Base-by-base conservation (phyloP, 2,797 vertebrate genomes). In the Ctenosaura bakeri region DNA sequence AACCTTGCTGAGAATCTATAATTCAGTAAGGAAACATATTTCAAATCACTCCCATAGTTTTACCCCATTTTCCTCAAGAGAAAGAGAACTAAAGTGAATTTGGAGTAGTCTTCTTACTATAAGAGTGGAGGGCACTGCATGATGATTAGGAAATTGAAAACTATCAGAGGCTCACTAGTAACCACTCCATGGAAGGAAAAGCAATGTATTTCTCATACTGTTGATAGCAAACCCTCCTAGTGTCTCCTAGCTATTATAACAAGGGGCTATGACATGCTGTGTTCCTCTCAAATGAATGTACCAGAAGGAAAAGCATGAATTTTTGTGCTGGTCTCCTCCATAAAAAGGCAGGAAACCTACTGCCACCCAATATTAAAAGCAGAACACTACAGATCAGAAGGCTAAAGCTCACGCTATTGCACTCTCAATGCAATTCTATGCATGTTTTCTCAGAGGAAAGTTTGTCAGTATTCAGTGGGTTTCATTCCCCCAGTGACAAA, bases 131-230 rank as follows among this genome's bases (percentile, higher is more conserved):
- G 32, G 69, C 13, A 32, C 32, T 73, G 69, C 35, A 73, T 73
- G 32, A 50, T 32, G 85, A 56, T 80, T 22, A 0, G 14, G 1
- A 84, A 56, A 76, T 4, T 86, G 79, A 54, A 86, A 84, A 10
- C 6, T 9, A 8, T 2, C 64, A 50, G 78, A 54, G 20, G 18
- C 14, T 91, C 88, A 85, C 89, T 12, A 87, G 92, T 59, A 92
- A 42, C 56, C 56, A 85, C n/a, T 64, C 26, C 32, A 7, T 0
- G 80, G 26, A 0, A 64, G 42, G 4, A 56, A 42, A 22, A 4
- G 62, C 85, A 54, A 66, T 80, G 69, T 38, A 78, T 86, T 50
- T 79, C 83, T n/a, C 77, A 54, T 90, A 20, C 0, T 0, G 64
- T 24, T 64, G 3, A 78, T 73, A 71, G 71, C 16, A 6, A n/a